Evolutionary conservation across 1,140 invertebrate genomes (phyloP).

Genomic region (Drosophila ironensis): DNA sequence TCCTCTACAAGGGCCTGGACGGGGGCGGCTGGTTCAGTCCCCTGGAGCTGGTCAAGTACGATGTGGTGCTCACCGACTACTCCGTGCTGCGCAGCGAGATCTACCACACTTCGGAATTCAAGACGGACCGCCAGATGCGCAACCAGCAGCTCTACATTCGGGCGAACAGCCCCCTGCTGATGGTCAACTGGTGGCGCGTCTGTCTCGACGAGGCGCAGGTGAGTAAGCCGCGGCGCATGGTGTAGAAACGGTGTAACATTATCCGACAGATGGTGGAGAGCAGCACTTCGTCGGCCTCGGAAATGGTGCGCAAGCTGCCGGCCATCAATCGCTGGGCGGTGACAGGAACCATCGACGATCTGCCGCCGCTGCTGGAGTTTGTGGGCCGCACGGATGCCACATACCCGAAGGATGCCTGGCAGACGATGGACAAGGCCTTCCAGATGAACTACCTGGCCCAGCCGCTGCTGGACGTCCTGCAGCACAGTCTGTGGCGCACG

Average conservation of each 20-base stretch:
- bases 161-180: constrained; percentile 85
- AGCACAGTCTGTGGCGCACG: constrained; percentile 87
- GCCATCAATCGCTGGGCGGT: constrained; percentile 89
- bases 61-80: constrained; percentile 90
- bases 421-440: constrained; percentile 84
- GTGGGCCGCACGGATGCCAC: constrained; percentile 81
- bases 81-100: constrained; percentile 85
- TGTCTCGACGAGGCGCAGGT: constrained; percentile 91
- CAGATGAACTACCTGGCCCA: constrained; percentile 53
- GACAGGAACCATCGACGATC: constrained; percentile 87
- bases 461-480: constrained; percentile 83
- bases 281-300: constrained; percentile 76
- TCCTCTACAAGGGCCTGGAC: constrained; percentile 84
- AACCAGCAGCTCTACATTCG: constrained; percentile 56
- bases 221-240: too few relatives aligned
- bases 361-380: constrained; percentile 88
- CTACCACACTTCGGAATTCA: constrained; percentile 79
- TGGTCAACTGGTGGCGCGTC: constrained; percentile 90
- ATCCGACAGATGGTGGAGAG: constrained; percentile 89
- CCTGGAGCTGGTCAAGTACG: constrained; percentile 85
- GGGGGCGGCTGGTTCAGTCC: constrained; percentile 87
- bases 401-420: constrained; percentile 82
- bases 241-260: too few relatives aligned
- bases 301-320: constrained; percentile 85
- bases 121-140: constrained; percentile 49